Conservation (phyloP, 2,113 vertebrate genomes). For the Rhinichthys klamathensis region DNA sequence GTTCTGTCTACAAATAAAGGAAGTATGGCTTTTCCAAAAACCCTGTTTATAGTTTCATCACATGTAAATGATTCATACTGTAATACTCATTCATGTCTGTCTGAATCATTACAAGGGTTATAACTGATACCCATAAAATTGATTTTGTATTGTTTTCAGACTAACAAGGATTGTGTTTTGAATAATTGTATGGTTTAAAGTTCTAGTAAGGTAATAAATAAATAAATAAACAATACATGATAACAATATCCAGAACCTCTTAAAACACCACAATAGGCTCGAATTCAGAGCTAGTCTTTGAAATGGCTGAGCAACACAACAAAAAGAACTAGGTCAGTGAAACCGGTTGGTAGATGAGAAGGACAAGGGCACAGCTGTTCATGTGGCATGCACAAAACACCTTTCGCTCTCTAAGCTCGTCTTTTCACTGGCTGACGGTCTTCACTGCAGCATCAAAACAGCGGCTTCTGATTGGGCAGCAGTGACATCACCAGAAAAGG, state of each 20-base stretch:
- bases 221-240: slow-evolving; percentile 8
- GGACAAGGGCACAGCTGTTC: slow-evolving; percentile 68
- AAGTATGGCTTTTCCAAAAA: background rate
- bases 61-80: slow-evolving; percentile 1
- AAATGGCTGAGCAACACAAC: slow-evolving; percentile 24
- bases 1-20: background rate
- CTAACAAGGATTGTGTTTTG: background rate
- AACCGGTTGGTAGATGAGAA: slow-evolving; percentile 53
- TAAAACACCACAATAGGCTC: slow-evolving; percentile 8
- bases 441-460: slow-evolving; percentile 64
- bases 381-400: slow-evolving; percentile 57
- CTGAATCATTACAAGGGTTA: background rate
- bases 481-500: slow-evolving; percentile 74
- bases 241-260: background rate
- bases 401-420: slow-evolving; percentile 55
- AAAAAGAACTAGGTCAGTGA: slow-evolving; percentile 59
- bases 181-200: slow-evolving; percentile 1
- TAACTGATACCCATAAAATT: background rate
- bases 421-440: slow-evolving; percentile 53
- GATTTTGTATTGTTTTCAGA: background rate
- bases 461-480: slow-evolving; percentile 66
- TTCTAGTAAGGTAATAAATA: slow-evolving; percentile 4
- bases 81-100: background rate
- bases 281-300: background rate
- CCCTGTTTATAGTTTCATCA: background rate